phyloP scores from a whole-genome alignment of 1,140 invertebrate species.

The Sipha flava region DNA sequence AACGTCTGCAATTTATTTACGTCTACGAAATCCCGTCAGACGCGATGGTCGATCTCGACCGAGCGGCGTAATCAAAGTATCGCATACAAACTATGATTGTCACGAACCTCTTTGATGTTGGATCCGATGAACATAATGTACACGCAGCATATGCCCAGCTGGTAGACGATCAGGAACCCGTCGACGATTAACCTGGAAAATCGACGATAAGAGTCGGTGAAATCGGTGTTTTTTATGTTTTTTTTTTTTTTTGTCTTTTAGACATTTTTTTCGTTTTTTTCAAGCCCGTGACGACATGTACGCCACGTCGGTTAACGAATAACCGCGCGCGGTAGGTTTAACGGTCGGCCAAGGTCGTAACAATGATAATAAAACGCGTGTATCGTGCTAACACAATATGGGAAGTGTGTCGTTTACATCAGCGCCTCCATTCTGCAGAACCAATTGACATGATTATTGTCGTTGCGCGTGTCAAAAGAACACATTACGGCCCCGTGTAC shows the following conservation, averaged over 20 bases:
- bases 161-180: constrained; percentile 69
- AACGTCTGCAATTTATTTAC: no score
- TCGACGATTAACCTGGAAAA: constrained; percentile 51
- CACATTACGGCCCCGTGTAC: no score
- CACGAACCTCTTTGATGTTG: constrained; percentile 55
- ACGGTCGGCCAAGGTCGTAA: not conserved
- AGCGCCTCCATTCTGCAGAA: not conserved
- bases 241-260: no score
- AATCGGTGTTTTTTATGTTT: no score
- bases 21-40: no score
- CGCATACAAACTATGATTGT: not conserved
- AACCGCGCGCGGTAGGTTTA: not conserved
- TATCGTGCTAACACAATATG: no score
- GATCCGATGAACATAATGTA: constrained; percentile 78
- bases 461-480: not conserved
- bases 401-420: constrained; percentile 15
- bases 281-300: no score
- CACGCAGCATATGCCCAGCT: constrained; percentile 82
- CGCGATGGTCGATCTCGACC: no score
- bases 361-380: constrained; percentile 11
- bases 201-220: not conserved
- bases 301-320: not conserved
- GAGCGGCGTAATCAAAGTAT: no score
- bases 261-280: no score
- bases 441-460: not conserved